These are phyloP conservation scores for Petrolisthes cinctipes DNA, from an alignment of 2,888 invertebrate species.

Conservation along the genomic window DNA sequence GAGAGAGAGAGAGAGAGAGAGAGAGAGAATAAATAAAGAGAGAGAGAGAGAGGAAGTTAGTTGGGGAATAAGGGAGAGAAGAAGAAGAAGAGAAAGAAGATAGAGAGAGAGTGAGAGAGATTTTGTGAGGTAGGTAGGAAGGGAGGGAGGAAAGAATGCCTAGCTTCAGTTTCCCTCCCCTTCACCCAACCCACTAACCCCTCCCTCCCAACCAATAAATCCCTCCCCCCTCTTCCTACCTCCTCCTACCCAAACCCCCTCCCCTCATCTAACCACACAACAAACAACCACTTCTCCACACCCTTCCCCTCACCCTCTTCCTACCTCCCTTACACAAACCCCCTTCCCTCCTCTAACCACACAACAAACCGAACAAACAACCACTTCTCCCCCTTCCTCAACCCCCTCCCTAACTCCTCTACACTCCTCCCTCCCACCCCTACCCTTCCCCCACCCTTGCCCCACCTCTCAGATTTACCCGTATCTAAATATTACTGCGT, in stretches of 20 bases:
- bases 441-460: neutral
- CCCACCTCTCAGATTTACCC: neutral
- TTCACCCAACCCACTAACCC: neutral
- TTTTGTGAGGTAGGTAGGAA: neutral
- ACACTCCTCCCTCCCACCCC: neutral
- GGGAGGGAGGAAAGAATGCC: neutral
- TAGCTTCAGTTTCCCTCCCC: neutral
- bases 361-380: neutral
- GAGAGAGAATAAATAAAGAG: neutral
- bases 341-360: neutral
- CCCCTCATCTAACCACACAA: neutral
- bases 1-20: conserved; percentile 7
- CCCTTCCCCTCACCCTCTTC: neutral
- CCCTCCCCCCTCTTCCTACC: no score
- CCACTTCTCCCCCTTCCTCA: conserved; percentile 1
- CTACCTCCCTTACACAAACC: neutral
- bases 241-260: no score
- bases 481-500: neutral
- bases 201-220: neutral
- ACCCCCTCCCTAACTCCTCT: neutral
- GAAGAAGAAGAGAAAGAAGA: neutral
- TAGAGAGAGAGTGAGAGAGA: neutral
- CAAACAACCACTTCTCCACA: neutral
- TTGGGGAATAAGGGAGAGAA: neutral
- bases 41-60: neutral